phyloP scores from a whole-genome alignment of 2,888 invertebrate species.

The Luperina nickerlii region DNA sequence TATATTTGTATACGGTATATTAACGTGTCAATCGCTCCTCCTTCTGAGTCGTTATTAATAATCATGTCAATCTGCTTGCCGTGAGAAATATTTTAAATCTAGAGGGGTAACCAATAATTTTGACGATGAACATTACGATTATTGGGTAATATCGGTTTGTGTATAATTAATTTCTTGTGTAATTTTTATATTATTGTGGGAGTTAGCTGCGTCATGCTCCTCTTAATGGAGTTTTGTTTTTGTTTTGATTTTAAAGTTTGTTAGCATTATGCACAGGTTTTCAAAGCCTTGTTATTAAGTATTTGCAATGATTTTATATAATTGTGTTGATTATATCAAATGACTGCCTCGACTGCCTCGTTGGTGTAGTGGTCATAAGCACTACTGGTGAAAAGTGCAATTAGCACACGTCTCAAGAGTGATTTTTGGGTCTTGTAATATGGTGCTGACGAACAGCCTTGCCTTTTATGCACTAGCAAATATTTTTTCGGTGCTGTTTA shows the following conservation, averaged over 20 bases:
- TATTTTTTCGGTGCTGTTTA: too few species aligned
- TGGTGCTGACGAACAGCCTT: too few species aligned
- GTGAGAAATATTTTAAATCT: slow-evolving; percentile 87
- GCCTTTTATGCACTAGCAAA: too few species aligned
- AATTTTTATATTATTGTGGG: slow-evolving; percentile 82
- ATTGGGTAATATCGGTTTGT: slow-evolving; percentile 87
- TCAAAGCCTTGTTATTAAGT: slow-evolving; percentile 33
- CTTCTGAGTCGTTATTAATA: slow-evolving; percentile 85
- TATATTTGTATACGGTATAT: slow-evolving; percentile 76
- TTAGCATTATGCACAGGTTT: slow-evolving; percentile 28
- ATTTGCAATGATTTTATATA: slow-evolving; percentile 11
- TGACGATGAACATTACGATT: slow-evolving; percentile 81
- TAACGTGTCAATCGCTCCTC: slow-evolving; percentile 89
- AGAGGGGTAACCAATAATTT: slow-evolving; percentile 85
- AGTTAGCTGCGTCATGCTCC: slow-evolving; percentile 80
- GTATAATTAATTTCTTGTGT: slow-evolving; percentile 84
- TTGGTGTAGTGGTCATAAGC: not conserved
- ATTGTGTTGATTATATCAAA: slow-evolving; percentile 3
- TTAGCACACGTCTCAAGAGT: too few species aligned
- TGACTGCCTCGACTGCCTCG: not conserved
- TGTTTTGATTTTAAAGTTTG: slow-evolving; percentile 60
- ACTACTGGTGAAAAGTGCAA: not conserved
- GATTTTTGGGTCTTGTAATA: too few species aligned
- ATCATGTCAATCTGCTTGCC: slow-evolving; percentile 85
- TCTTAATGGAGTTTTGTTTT: slow-evolving; percentile 61